These are phyloP conservation scores for Lasius platythorax DNA, from an alignment of 2,888 invertebrate species.

Conservation along the genomic window DNA sequence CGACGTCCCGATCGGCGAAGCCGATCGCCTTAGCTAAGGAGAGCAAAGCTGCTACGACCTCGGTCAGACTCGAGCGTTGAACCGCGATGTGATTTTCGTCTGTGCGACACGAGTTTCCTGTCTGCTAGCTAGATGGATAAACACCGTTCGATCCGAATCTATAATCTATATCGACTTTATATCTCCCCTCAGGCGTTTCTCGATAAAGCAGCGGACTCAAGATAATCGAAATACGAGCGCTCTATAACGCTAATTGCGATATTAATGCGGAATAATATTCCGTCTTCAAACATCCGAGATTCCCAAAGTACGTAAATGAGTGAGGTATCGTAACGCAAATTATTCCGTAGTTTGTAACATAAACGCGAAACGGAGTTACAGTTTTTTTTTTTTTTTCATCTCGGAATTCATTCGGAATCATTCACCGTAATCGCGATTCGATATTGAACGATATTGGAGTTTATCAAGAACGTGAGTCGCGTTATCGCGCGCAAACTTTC, in stretches of 20 bases:
- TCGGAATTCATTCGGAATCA: not conserved
- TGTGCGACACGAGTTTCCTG: slow-evolving; percentile 58
- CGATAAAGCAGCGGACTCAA: slow-evolving; percentile 8
- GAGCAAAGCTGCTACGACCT: slow-evolving; percentile 65
- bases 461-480: slow-evolving; percentile 22
- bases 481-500: slow-evolving; percentile 40
- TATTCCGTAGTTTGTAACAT: not conserved
- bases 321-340: not conserved
- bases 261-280: not conserved
- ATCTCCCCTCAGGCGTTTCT: not conserved
- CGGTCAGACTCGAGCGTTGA: slow-evolving; percentile 74
- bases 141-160: slow-evolving; percentile 11
- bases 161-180: not conserved
- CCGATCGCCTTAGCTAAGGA: slow-evolving; percentile 58
- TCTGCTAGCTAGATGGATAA: slow-evolving; percentile 7
- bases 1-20: slow-evolving; percentile 56
- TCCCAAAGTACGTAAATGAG: not conserved
- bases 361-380: not conserved
- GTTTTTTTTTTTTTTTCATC: not conserved
- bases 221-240: not conserved
- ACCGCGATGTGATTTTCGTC: slow-evolving; percentile 71
- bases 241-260: not conserved
- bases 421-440: slow-evolving; percentile 14
- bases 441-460: slow-evolving; percentile 4
- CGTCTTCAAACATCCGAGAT: not conserved